Base-by-base conservation (phyloP, 2,888 invertebrate genomes). In the Lagria hirta region DNA sequence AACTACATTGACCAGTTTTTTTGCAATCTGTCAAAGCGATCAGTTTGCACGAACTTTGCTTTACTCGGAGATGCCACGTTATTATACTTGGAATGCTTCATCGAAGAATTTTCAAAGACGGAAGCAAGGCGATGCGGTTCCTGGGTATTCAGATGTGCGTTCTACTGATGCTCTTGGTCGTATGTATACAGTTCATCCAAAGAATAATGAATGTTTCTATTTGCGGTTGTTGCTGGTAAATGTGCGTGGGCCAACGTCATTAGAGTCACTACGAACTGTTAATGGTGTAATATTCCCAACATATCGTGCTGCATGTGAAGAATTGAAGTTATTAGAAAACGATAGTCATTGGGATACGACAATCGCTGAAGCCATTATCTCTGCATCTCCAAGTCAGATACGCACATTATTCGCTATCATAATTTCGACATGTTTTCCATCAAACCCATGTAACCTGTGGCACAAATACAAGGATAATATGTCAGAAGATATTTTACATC, bases 181-280 rank as follows among this genome's bases (percentile, higher is more conserved):
- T 10, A 10, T 66, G 1, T 64, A 62, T 36, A 56, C 58, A 23
- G 62, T 64, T 14, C 54, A 61, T 57, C 60, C 61, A 20, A 63
- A 40, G 8, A 47, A 65, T 16, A 18, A 23, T 21, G 60, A 64
- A 50, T 63, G 63, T 34, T 65, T 54, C 46, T 63, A 57, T 54
- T 52, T 67, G 41, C 54, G 62, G 3, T 45, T 67, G 43, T 32
- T 66, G 29, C 38, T 66, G 34, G 43, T 55, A 4, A 52, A 60
- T 43, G 59, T 68, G 6, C 58, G 55, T 30, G 63, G 65, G 2
- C 67, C 67, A 46, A 64, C 60, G 26, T 67, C 64, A 2, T 54
- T 47, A 27, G 49, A 57, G 28, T 2, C 24, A 23, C 43, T 70
- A 27, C 46, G 65, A 61, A 70, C 66, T 43, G 62, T 72, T 26